These are phyloP conservation scores for Boloria selene DNA, from an alignment of 2,888 invertebrate species.

Conservation along the genomic window DNA sequence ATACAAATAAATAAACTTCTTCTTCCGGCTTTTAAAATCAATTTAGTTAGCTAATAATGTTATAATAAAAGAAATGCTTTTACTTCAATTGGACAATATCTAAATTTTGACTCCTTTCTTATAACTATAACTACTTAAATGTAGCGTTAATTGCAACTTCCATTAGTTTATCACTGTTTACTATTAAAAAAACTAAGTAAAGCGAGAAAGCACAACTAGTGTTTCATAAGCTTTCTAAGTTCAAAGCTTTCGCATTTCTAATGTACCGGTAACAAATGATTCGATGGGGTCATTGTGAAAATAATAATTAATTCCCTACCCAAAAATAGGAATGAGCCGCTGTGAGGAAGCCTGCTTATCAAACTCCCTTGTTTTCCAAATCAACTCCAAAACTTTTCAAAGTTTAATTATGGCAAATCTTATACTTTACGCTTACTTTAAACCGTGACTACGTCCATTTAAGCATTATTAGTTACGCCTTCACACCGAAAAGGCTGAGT, in stretches of 20 bases:
- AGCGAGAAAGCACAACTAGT: no score
- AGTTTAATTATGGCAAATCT: slow-evolving; percentile 40
- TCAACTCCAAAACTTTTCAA: slow-evolving; percentile 38
- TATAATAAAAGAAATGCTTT: no score
- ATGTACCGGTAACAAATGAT: slow-evolving; percentile 58
- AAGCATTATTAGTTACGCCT: neutral
- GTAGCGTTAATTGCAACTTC: no score
- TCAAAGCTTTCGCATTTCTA: slow-evolving; percentile 35
- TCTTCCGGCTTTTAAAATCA: no score
- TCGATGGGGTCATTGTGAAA: slow-evolving; percentile 56
- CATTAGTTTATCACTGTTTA: no score
- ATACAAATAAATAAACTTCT: no score
- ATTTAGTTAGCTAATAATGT: no score
- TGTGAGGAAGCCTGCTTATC: slow-evolving; percentile 40
- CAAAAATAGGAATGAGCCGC: slow-evolving; percentile 46
- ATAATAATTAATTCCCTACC: slow-evolving; percentile 62
- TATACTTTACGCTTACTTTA: slow-evolving; percentile 18
- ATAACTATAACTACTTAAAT: no score
- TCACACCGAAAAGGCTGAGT: neutral
- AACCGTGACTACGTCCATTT: neutral
- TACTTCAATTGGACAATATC: no score
- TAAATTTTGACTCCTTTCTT: no score
- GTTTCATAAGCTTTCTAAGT: slow-evolving; percentile 37
- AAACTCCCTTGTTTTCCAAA: slow-evolving; percentile 40
- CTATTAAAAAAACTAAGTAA: no score